A percentile compares a stretch with the other conserved stretches of the same genome.
These are phyloP conservation scores for Alcis repandata DNA, from an alignment of 2,888 invertebrate genomes.

Conservation along the genomic window DNA sequence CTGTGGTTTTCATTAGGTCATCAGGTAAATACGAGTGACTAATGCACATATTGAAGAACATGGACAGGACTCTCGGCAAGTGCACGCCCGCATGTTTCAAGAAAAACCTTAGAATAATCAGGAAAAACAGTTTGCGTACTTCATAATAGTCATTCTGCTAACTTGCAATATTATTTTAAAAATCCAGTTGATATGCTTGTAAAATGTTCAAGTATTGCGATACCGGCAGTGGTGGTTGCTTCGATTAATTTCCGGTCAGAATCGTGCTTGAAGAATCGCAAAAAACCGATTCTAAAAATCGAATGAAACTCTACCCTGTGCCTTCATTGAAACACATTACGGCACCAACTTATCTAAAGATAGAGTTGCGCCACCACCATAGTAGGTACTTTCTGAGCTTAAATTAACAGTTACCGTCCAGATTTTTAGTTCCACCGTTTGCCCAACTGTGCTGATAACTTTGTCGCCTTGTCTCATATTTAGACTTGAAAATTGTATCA, in stretches of 20 bases:
- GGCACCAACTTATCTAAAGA: background rate
- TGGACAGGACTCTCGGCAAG: too few relatives aligned
- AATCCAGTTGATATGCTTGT: too few relatives aligned
- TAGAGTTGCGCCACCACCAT: background rate
- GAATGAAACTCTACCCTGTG: background rate
- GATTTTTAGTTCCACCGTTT: background rate
- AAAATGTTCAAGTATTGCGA: too few relatives aligned
- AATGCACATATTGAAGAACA: too few relatives aligned
- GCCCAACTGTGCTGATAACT: background rate
- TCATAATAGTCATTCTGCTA: background rate
- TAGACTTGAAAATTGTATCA: slow-evolving; percentile 27
- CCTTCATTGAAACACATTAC: background rate
- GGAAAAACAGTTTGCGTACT: background rate
- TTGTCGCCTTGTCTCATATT: background rate
- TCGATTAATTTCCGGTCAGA: slow-evolving; percentile 36
- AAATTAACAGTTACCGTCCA: too few relatives aligned
- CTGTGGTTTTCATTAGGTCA: too few relatives aligned
- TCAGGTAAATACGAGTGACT: too few relatives aligned
- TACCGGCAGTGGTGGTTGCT: background rate
- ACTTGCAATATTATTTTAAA: too few relatives aligned
- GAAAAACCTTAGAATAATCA: too few relatives aligned
- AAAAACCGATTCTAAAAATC: slow-evolving; percentile 31
- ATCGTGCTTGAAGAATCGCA: slow-evolving; percentile 28
- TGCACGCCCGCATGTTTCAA: too few relatives aligned
- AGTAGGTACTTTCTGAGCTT: too few relatives aligned